Evolutionary conservation across 2,797 vertebrate species (phyloP).

Genomic region (Myotis vivesi): DNA sequence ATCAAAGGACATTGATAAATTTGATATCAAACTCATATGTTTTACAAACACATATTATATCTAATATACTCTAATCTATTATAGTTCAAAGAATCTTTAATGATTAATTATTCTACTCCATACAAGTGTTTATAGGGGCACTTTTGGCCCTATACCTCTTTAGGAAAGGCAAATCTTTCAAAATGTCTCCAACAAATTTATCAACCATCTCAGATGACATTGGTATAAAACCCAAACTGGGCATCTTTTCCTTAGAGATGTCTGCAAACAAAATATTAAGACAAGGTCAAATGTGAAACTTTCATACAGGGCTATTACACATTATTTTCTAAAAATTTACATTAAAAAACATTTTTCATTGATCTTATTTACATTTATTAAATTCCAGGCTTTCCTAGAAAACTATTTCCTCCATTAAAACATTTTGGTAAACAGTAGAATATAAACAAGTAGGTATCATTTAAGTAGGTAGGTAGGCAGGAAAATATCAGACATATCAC

Average conservation of each 20-base stretch:
- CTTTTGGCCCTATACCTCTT: constrained; percentile 72
- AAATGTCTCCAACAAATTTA: constrained; percentile 79
- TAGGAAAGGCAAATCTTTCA: constrained; percentile 80
- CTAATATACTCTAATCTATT: background rate
- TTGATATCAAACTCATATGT: background rate
- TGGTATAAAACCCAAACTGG: constrained; percentile 76
- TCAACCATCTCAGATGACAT: constrained; percentile 76
- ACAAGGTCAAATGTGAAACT: constrained; percentile 22
- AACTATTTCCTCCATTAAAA: constrained; percentile 1
- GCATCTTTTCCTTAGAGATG: constrained; percentile 43
- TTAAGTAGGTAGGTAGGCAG: background rate
- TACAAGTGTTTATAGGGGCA: background rate
- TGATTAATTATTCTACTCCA: background rate
- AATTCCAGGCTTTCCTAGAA: background rate
- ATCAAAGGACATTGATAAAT: background rate
- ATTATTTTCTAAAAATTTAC: constrained; percentile 11
- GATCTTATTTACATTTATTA: background rate
- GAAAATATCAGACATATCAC: background rate
- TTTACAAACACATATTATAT: background rate
- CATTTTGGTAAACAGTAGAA: background rate
- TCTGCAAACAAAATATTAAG: constrained; percentile 25
- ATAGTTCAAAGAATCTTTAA: background rate
- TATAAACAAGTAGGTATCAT: background rate
- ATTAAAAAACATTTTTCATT: background rate
- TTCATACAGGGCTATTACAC: background rate